Evolutionary conservation across 2,113 vertebrate species (phyloP), one percentile per base, ranked within the genome.

Genomic region (Cariama cristata): DNA sequence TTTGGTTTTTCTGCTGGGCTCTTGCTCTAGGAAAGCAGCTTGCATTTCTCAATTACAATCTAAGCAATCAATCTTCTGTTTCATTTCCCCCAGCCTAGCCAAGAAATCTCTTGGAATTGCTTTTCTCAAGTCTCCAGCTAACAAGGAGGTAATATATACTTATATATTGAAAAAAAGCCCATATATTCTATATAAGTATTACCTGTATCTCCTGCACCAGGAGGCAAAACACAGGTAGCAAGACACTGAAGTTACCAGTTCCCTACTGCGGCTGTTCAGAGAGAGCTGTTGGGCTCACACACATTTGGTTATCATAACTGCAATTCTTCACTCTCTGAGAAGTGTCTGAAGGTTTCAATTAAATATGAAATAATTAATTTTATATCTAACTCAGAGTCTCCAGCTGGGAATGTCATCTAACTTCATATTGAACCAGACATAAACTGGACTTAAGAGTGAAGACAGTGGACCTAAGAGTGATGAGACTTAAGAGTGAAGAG

Each of bases 51-150:
- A 60, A 71, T 38, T 67, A 63, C 40, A 64, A 64, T 53, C 32
- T 75, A 88, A 73, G 40, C 21, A 93, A 69, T 85, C 24, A 91
- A 45, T 58, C 81, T 75, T 80, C 77, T 67, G 32, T 74, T 92
- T 88, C 52, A 72, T 87, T 96, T 96, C 21, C 56, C 32, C 12
- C 23, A 82, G 69, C 32, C 23, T 68, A 42, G 44, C 22, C 2
- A 1, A 20, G 18, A 90, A 96, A 86, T 64, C 64, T 80, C 52
- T 66, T 49, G 32, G 33, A 95, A 90, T 45, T 76, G 44, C 53
- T 93, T 94, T 93, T 91, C 49, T 85, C 19, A 53, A 40, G 49
- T 79, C 53, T 73, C 68, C 23, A 69, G 1, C 47, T 49, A 85
- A 40, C 42, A 82, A 79, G 53, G 21, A 88, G 26, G n/a, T n/a